phyloP scores from a whole-genome alignment of 2,797 vertebrate species.

The Centropyge bicolor region DNA sequence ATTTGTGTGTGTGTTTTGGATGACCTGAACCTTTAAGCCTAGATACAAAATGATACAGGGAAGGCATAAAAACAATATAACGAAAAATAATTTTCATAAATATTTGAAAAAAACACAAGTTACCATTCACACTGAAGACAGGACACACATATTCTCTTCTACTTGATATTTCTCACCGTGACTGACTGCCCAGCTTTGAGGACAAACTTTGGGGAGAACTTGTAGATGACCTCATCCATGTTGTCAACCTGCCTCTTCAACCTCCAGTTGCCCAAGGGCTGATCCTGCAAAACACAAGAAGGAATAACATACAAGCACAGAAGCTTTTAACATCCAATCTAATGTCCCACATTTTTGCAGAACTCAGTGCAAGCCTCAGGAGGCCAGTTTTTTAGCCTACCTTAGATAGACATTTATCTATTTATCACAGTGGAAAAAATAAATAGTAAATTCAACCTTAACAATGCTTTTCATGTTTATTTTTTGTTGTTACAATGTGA shows the following conservation, averaged over 20 bases:
- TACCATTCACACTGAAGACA: not conserved
- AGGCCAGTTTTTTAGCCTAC: not conserved
- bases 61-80: not conserved
- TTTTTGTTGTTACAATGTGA: no score
- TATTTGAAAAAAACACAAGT: not conserved
- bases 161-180: conserved; percentile 85
- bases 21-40: not conserved
- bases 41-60: not conserved
- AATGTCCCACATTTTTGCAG: not conserved
- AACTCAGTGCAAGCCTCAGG: not conserved
- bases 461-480: no score
- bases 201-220: conserved; percentile 96
- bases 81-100: no score
- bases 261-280: conserved; percentile 95
- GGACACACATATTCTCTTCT: not conserved
- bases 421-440: no score
- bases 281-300: conserved; percentile 86
- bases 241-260: conserved; percentile 91
- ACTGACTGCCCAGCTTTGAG: conserved; percentile 94
- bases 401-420: no score
- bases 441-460: no score
- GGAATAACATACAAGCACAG: not conserved
- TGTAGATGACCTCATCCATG: conserved; percentile 91
- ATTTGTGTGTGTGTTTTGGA: not conserved
- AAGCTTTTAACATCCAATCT: not conserved